Evolutionary conservation across 2,113 vertebrate species (phyloP).

Genomic region (Puntigrus tetrazona): DNA sequence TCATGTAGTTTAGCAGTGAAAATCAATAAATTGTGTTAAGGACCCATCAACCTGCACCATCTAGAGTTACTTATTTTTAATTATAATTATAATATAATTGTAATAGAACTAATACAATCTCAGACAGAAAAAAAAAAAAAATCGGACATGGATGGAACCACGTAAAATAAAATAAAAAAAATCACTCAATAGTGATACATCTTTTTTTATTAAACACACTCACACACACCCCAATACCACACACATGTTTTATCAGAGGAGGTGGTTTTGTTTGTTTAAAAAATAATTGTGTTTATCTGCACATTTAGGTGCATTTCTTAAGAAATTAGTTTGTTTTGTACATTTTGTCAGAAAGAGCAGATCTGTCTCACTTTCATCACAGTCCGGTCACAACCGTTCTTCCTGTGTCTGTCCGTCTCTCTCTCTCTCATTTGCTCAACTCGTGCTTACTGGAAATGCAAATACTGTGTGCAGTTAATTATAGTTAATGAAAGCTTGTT

Average conservation of each 20-base stretch:
- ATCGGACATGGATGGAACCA: too few species aligned
- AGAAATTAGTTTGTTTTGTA: background rate
- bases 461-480: conserved; percentile 73
- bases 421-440: conserved; percentile 43
- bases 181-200: too few species aligned
- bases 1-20: too few species aligned
- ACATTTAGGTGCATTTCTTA: background rate
- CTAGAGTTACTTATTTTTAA: too few species aligned
- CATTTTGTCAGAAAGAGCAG: background rate
- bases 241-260: background rate
- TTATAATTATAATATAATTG: too few species aligned
- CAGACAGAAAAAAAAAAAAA: too few species aligned
- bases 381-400: background rate
- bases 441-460: conserved; percentile 55
- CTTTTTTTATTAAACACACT: background rate
- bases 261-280: background rate
- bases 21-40: too few species aligned
- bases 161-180: too few species aligned
- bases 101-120: too few species aligned
- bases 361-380: background rate
- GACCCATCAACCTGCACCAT: too few species aligned
- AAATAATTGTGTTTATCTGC: background rate
- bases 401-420: background rate
- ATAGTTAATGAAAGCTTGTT: conserved; percentile 77
- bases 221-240: background rate